Base-by-base conservation (phyloP, 1,140 invertebrate genomes). In the Globodera ellingtonae region DNA sequence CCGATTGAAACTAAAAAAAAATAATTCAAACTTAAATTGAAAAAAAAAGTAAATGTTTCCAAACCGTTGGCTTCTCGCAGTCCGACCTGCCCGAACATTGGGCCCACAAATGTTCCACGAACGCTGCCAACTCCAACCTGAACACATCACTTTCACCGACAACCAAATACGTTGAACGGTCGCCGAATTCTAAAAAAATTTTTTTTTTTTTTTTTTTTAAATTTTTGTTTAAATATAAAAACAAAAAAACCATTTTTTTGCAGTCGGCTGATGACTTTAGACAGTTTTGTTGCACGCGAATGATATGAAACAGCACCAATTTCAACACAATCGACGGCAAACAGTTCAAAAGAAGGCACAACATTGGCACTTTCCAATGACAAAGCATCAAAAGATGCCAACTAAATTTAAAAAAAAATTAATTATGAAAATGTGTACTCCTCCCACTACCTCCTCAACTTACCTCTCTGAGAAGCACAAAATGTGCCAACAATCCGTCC, bases 401-500 rank as follows among this genome's bases (percentile, higher is more conserved):
- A 0, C 67, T 35, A 21, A 70, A 47, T 3, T 35, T 4, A 69
- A 21, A 9, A 10, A 69, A 24, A 8, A 24, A 69, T 24, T 24
- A 24, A 24, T 15, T 69, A 15, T 69, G 66, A 69, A 69, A 69
- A 69, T 69, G 8, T n/a, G 35, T 18, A 21, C 9, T 13, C 21
- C 66, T n/a, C 10, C 8, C 4, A 52, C 8, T 9, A 10, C 15
- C 15, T 52, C 15, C 6, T 52, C 13, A 0, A 52, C n/a, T 9
- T 52, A 44, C 6, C 6, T 47, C 67, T 47, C 10, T 44, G 21
- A 46, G 15, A 35, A 77, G 24, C 13, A 47, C 18, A 6, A 77
- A 69, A 48, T 77, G 75, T 9, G 62, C 48, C 62, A 77, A 77
- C 24, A 77, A 48, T 44, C 75, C 75, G 21, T 77, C 75, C 50